Evolutionary conservation across 1,140 invertebrate genomes (phyloP), one percentile per base, ranked within the genome.

Genomic region (Aphidius ervi): DNA sequence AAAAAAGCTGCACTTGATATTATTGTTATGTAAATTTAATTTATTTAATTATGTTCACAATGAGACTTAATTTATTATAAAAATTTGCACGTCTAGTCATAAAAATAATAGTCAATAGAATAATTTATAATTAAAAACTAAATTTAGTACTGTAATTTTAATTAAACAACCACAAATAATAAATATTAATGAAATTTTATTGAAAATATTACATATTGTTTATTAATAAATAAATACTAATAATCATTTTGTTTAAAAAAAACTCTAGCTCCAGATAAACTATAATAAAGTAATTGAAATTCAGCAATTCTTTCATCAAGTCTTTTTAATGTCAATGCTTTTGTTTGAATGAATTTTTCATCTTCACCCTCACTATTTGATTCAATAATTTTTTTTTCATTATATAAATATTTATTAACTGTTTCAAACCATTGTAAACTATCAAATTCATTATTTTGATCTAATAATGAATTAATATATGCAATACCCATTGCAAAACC

Each of bases 391-490:
- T 59, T 48, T 68, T 78, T 79, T 48, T 81, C 84, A 10, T 69
- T 69, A 2, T 82, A 81, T 65, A 91, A 87, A 70, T 92, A 89
- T 63, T 88, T 85, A 52, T 82, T 77, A 1, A 98, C 90, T 5
- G 95, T 93, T 59, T 94, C 85, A 73, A 97, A 98, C 97, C 97
- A 99, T 74, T 96, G 93, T 2, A 99, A 81, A 5, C 93, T 88
- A 80, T 98, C 94, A 75, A 99, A 92, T 67, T 94, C 91, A 49
- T 84, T 80, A 67, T 84, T 84, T 75, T 90, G 88, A 74, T 88
- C 82, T 9, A 90, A 73, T 62, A 90, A 74, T 68, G 85, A 86
- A 46, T 88, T 81, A 64, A 90, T 88, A 62, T 89, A 90, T 4
- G 88, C 86, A 4, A 91, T 75, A 10, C 96, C 97, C 85, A 99